Evolutionary conservation across 2,797 vertebrate species (phyloP), one percentile per base, ranked within the genome.

Genomic region (Mastacembelus armatus): DNA sequence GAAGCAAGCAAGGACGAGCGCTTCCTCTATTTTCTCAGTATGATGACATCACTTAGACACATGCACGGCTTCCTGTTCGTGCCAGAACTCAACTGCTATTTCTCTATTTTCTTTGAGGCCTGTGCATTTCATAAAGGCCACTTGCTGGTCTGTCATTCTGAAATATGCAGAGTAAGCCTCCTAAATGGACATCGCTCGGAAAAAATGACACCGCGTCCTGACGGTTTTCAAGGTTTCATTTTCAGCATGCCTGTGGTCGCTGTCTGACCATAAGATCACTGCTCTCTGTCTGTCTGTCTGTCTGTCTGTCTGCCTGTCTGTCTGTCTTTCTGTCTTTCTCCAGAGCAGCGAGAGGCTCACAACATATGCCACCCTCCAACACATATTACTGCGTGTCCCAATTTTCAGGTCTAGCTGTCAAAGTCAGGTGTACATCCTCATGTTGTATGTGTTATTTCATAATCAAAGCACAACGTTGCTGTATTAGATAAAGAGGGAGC

Each of bases 171-270:
- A 52, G 45, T 64, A 66, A 78, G 68, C 70, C 73, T 77, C 77
- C 73, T 57, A 75, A 78, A 74, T 64, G 49, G 81, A 80, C 83
- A 76, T 81, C 65, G 65, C 72, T 63, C 12, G 85, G 89, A 93
- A 92, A 92, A 87, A 86, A 67, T 89, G 86, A 91, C 85, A 81
- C 57, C 30, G 70, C 54, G 71, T 81, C 65, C 74, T 56, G 49
- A 75, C 77, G 68, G 67, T 74, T 85, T 72, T 85, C 64, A 83
- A 77, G 82, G 83, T 88, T 81, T 88, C 67, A 85, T 87, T 91
- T 85, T 78, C 84, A 47, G 81, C 76, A 55, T 89, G 65, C 78
- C 85, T 91, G 90, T 75, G 89, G 90, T 67, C 65, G 16, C 74
- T 6, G 47, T 74, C 84, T 74, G 51, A 74, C 79, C 77, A 55